These are phyloP conservation scores for Stenodera caucasica DNA, from an alignment of 2,888 invertebrate species.

Conservation along the genomic window DNA sequence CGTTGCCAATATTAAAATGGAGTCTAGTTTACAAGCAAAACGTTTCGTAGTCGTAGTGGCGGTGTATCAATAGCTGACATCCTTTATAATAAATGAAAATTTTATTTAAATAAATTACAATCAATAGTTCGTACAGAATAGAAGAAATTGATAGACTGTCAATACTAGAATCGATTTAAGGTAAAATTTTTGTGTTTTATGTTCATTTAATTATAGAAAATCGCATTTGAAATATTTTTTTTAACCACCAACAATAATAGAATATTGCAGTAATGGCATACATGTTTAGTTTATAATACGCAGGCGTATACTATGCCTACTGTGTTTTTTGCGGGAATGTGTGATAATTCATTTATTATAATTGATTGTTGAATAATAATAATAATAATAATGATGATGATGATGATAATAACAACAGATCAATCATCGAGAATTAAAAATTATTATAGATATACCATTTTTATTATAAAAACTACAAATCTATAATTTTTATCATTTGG, in stretches of 20 bases:
- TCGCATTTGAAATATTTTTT: constrained; percentile 27
- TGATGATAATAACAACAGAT: too few relatives aligned
- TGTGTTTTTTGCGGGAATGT: constrained; percentile 40
- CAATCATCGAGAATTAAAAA: too few relatives aligned
- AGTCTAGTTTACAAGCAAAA: constrained; percentile 45
- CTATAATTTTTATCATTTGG: too few relatives aligned
- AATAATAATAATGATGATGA: too few relatives aligned
- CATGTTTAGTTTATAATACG: constrained; percentile 43
- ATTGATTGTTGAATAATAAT: too few relatives aligned
- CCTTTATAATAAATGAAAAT: constrained; percentile 1
- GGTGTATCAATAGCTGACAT: constrained; percentile 29
- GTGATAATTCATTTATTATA: background rate
- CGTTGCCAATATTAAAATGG: constrained; percentile 42
- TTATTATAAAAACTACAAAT: too few relatives aligned
- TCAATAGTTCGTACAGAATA: constrained; percentile 28
- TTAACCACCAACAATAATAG: background rate
- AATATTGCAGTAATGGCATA: constrained; percentile 44
- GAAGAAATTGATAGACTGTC: constrained; percentile 27
- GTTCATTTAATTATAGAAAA: constrained; percentile 28
- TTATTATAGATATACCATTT: too few relatives aligned
- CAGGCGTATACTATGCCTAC: constrained; percentile 35
- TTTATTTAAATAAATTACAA: constrained; percentile 3
- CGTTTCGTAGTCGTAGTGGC: constrained; percentile 49
- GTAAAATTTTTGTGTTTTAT: constrained; percentile 42
- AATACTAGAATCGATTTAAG: constrained; percentile 30